Evolutionary conservation across 37 sponge, comb jelly and placozoan species (phyloP), one percentile per base, ranked within the genome.

Genomic region (Amphimedon queenslandica): DNA sequence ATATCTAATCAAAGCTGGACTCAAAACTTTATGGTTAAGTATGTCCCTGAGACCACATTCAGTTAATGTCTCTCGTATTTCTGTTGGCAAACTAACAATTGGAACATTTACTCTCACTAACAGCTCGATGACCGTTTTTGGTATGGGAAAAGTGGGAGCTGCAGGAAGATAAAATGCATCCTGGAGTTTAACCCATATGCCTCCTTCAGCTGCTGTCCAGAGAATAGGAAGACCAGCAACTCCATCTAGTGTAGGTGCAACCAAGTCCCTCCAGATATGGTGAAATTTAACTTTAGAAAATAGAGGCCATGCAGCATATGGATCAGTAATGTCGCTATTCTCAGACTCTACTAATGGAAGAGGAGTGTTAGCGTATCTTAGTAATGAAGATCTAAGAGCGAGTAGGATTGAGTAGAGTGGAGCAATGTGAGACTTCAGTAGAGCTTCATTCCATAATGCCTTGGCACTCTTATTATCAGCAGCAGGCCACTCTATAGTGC

Each of bases 401-500:
- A 84, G 56, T n/a, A 84, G 61, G 2, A 90, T 0, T 30, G 73
- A 37, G 61, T 90, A 90, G 0, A 68, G 41, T 32, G 85, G 80
- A 29, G 75, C 51, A 16, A 84, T 63, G n/a, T 79, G 40, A 4
- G 65, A 42, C 18, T 31, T 35, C 4, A 84, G 67, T 18, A 93
- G 81, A 18, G 28, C 42, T 56, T 76, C 24, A 63, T 93, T 93
- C 86, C 88, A 93, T 42, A 55, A 13, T 37, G 93, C 88, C 60
- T 84, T 85, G 28, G 68, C 77, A 40, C 84, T 75, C 53, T 76
- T 65, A 21, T 83, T 76, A 34, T 93, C 93, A 61, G 39, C 42
- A 6, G 69, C 31, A 30, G 93, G 93, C 93, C 93, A 93, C 72
- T 88, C 88, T 25, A 93, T 82, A 66, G 66, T 68, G 20, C 84